These are phyloP conservation scores for Enhydra lutris DNA, from an alignment of 2,113 vertebrate species.

Conservation along the genomic window DNA sequence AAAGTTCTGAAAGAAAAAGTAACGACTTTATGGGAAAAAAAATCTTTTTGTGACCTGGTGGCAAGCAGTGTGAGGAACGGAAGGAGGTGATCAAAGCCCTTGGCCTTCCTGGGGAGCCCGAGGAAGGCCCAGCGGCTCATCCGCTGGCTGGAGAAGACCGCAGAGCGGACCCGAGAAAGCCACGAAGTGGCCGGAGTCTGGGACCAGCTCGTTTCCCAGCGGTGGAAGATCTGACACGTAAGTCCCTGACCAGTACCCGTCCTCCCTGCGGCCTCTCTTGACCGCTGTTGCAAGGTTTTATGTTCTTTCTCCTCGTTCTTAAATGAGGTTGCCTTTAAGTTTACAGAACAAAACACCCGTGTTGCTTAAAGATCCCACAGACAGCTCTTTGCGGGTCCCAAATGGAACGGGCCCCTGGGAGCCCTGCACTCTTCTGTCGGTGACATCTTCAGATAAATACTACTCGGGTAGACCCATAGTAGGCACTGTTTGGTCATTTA, in stretches of 20 bases:
- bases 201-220: neutral
- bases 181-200: fast-evolving
- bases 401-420: neutral
- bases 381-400: neutral
- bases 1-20: too few relatives aligned
- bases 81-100: too few relatives aligned
- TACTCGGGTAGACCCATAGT: neutral
- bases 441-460: neutral
- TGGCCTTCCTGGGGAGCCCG: too few relatives aligned
- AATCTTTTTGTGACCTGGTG: too few relatives aligned
- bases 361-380: neutral
- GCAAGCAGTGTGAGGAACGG: too few relatives aligned
- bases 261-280: neutral
- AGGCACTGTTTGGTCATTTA: fast-evolving
- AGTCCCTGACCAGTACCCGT: neutral
- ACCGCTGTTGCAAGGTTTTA: neutral
- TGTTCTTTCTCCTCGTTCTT: neutral
- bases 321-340: neutral
- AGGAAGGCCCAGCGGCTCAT: too few relatives aligned
- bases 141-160: too few relatives aligned
- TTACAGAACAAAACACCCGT: neutral
- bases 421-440: fast-evolving
- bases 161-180: neutral
- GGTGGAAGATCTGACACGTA: neutral
- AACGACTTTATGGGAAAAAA: too few relatives aligned